phyloP scores from a whole-genome alignment of 2,888 invertebrate species.

The Hoplodrina blanda region DNA sequence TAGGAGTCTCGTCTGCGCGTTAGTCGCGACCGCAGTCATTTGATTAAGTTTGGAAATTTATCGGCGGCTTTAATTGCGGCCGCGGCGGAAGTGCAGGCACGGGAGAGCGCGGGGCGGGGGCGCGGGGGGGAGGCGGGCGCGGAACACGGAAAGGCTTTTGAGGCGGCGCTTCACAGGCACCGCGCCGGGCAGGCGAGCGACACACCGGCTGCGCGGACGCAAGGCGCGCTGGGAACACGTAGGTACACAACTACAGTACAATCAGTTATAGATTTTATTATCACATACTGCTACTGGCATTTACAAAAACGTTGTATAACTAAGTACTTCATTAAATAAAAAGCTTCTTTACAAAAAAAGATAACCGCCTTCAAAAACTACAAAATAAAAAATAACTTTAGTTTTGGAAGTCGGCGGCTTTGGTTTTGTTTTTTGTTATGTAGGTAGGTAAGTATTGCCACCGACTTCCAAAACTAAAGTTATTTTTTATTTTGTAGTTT shows the following conservation, averaged over 20 bases:
- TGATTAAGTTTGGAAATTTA: constrained; percentile 72
- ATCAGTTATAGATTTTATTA: background rate
- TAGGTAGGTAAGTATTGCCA: too few relatives aligned
- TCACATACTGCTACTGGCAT: background rate
- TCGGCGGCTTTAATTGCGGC: constrained; percentile 70
- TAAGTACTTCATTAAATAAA: background rate
- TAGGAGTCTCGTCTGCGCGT: constrained; percentile 22
- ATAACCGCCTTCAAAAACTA: too few relatives aligned
- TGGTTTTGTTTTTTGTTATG: too few relatives aligned
- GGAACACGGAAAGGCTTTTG: constrained; percentile 90
- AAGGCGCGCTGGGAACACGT: background rate
- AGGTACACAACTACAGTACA: background rate
- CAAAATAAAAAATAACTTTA: too few relatives aligned
- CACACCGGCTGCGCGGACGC: constrained; percentile 37
- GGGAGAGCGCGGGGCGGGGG: constrained; percentile 27
- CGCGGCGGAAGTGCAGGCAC: constrained; percentile 55
- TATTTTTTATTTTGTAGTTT: too few relatives aligned
- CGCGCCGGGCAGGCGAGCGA: constrained; percentile 61
- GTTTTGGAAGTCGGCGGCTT: too few relatives aligned
- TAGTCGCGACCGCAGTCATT: constrained; percentile 44
- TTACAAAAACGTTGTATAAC: constrained; percentile 1
- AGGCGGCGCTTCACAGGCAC: constrained; percentile 84
- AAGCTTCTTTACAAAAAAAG: too few relatives aligned
- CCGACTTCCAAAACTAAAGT: too few relatives aligned
- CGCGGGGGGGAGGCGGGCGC: constrained; percentile 59